phyloP scores from a whole-genome alignment of 2,113 vertebrate genomes.

The Sinocyclocheilus grahami region DNA sequence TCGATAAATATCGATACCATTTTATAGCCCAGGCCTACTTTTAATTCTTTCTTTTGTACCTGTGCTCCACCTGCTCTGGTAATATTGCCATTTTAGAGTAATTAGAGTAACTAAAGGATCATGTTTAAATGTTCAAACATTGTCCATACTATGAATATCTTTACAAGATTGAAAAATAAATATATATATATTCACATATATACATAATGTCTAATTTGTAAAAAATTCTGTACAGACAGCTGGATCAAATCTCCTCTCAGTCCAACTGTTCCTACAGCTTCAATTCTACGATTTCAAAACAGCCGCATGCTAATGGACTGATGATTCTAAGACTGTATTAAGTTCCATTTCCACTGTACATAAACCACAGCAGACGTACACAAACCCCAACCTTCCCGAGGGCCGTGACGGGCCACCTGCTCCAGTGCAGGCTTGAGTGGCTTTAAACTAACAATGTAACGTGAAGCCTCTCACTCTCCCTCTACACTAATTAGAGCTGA shows the following conservation, averaged over 20 bases:
- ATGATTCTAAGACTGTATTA: background rate
- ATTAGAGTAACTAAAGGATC: too few species aligned
- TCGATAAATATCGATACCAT: too few species aligned
- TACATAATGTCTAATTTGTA: background rate
- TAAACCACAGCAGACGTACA: background rate
- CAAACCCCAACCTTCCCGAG: background rate
- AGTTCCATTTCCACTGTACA: background rate
- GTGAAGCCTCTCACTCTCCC: constrained; percentile 60
- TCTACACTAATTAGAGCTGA: constrained; percentile 66
- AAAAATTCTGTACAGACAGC: background rate
- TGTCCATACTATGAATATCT: too few species aligned
- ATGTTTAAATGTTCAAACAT: too few species aligned
- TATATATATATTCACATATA: too few species aligned
- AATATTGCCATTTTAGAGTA: background rate
- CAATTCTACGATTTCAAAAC: background rate
- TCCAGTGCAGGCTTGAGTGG: constrained; percentile 37
- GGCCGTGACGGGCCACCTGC: constrained; percentile 51
- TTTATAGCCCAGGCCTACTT: too few species aligned
- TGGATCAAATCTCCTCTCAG: constrained; percentile 48
- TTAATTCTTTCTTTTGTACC: background rate
- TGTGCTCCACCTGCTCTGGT: background rate
- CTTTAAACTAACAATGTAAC: constrained; percentile 65
- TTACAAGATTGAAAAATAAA: too few species aligned
- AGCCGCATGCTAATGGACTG: background rate
- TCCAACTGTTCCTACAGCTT: background rate